Conservation (phyloP, 2,113 vertebrate species). For the Sitta europaea region DNA sequence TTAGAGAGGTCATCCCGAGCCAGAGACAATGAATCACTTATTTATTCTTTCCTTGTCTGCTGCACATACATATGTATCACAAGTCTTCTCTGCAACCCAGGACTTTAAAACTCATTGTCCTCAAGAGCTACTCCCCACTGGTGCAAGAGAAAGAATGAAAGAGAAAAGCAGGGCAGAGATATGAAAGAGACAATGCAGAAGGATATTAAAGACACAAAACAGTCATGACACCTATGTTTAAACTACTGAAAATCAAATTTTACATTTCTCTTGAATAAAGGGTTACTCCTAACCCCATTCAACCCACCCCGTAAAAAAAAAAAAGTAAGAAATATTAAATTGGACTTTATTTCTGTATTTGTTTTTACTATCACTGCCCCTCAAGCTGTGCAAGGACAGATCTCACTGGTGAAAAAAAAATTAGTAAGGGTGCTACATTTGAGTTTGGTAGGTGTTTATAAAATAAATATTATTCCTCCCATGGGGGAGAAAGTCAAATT, state of each 20-base stretch:
- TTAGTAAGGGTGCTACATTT: background rate
- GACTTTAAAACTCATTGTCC: background rate
- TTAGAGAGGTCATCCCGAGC: constrained; percentile 4
- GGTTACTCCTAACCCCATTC: background rate
- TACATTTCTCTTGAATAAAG: background rate
- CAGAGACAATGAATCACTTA: background rate
- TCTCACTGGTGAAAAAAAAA: background rate
- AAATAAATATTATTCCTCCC: constrained; percentile 33
- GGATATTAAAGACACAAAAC: background rate
- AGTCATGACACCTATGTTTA: background rate
- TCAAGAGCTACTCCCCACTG: background rate
- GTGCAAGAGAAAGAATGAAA: background rate
- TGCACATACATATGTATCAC: background rate
- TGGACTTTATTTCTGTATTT: background rate
- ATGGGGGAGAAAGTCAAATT: constrained; percentile 2
- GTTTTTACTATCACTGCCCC: background rate
- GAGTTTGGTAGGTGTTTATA: constrained; percentile 48
- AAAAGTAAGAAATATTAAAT: background rate
- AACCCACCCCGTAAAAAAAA: background rate
- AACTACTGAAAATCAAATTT: background rate
- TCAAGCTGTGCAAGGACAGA: constrained; percentile 43
- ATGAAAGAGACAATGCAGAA: background rate
- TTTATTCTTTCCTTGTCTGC: background rate
- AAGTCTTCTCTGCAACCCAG: background rate
- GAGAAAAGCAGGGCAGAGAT: background rate